phyloP scores from a whole-genome alignment of 2,888 invertebrate species.

The Teleiodes luculella region DNA sequence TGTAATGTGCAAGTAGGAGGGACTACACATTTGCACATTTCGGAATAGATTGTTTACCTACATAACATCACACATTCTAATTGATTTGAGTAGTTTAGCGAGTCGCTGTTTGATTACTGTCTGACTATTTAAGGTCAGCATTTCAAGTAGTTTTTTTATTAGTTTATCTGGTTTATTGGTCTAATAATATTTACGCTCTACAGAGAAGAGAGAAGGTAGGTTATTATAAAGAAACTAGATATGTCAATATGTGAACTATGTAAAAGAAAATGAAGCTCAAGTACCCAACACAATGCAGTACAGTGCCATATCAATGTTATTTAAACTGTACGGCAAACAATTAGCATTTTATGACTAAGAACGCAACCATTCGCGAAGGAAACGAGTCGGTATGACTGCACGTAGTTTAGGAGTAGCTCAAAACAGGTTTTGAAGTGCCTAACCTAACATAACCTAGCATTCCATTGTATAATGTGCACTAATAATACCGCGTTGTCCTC shows the following conservation, averaged over 20 bases:
- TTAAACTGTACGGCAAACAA: constrained; percentile 3
- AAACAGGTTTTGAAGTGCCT: constrained; percentile 12
- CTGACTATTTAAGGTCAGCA: too few species aligned
- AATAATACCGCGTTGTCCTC: constrained; percentile 70
- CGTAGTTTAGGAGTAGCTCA: background rate
- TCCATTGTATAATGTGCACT: constrained; percentile 54
- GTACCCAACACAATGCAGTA: background rate
- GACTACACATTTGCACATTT: background rate
- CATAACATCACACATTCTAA: background rate
- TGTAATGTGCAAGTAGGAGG: too few species aligned
- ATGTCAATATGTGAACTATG: background rate
- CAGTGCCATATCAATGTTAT: constrained; percentile 1
- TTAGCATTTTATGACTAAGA: constrained; percentile 6
- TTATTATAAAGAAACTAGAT: background rate
- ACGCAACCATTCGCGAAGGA: background rate
- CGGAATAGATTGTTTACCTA: background rate
- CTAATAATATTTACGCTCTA: too few species aligned
- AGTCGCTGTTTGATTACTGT: too few species aligned
- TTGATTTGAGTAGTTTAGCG: background rate
- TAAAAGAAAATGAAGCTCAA: background rate
- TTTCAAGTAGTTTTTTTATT: too few species aligned
- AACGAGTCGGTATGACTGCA: background rate
- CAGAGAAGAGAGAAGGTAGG: background rate
- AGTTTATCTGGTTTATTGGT: too few species aligned
- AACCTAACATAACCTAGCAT: constrained; percentile 34